phyloP scores from a whole-genome alignment of 2,113 vertebrate genomes.

The Mola mola region DNA sequence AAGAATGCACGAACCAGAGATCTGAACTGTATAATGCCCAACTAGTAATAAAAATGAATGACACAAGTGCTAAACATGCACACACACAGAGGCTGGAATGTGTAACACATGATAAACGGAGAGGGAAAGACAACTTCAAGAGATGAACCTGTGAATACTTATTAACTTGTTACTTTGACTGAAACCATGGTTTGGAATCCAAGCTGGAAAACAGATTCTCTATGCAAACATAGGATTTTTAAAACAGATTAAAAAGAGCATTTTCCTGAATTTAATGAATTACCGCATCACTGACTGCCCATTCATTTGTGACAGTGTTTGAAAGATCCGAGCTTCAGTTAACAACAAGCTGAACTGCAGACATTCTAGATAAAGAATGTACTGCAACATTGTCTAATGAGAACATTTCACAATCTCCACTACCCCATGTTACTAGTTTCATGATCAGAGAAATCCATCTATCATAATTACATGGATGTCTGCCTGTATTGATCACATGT shows the following conservation, averaged over 20 bases:
- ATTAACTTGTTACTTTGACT: conserved; percentile 18
- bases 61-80: conserved; percentile 5
- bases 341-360: conserved; percentile 5
- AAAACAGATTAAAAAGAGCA: background rate
- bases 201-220: conserved; percentile 4
- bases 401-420: conserved; percentile 64
- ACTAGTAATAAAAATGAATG: background rate
- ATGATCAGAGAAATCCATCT: conserved; percentile 74
- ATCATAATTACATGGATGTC: conserved; percentile 79
- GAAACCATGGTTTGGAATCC: background rate
- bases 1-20: background rate
- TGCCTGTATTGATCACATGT: conserved; percentile 79
- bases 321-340: background rate
- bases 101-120: background rate
- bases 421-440: conserved; percentile 49
- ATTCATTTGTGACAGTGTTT: background rate
- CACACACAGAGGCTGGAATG: background rate
- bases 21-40: conserved; percentile 3
- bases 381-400: conserved; percentile 36
- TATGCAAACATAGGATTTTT: background rate
- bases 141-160: conserved; percentile 14
- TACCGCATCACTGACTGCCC: background rate
- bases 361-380: conserved; percentile 14
- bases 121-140: background rate
- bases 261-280: background rate